Base-by-base conservation (phyloP, 1,140 invertebrate genomes). In the Littorina saxatilis region DNA sequence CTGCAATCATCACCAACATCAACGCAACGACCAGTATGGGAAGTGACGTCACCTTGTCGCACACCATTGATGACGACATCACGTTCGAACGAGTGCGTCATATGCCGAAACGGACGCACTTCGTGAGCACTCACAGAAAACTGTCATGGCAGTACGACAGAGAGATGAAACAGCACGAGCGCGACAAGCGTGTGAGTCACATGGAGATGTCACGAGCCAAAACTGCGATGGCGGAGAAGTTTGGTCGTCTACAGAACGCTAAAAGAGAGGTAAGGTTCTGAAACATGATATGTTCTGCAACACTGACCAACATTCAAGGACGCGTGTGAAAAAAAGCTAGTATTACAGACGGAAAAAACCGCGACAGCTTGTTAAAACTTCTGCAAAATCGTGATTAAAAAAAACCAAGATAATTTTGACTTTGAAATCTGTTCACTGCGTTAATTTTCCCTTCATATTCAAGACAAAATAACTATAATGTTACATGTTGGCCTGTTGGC, bases 51-150 rank as follows among this genome's bases (percentile, higher is more conserved):
- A 52, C 20, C 13, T 58, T 81, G 29, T 84, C 82, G 5, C 81
- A 86, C 70, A 83, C 83, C 32, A 72, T 86, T 7, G 85, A 86
- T 47, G 83, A 84, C 75, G 85, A 86, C 47, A 84, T 86, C 35
- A 84, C 85, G 17, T 86, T 86, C 80, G 85, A 86, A 66, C 74
- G 81, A 15, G 79, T 86, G 43, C 77, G 81, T 55, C 81, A 83
- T 72, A 68, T 86, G 68, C 85, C 85, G 27, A 35, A 61, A 3
- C 50, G 85, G 17, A 86, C 85, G 32, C 68, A 81, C 15, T 83
- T 86, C 39, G 84, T 81, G 70, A 86, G 83, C 52, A 75, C 77
- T 5, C 85, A 86, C 79, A 50, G 83, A 23, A 82, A 86, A 32
- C 79, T 86, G n/a, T 83, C 83, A 11, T 86, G 85, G 85, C 80